A percentile compares a stretch with the other conserved stretches of the same genome.
phyloP scores from a whole-genome alignment of 2,113 vertebrate species.

The Marmota flaviventris region DNA sequence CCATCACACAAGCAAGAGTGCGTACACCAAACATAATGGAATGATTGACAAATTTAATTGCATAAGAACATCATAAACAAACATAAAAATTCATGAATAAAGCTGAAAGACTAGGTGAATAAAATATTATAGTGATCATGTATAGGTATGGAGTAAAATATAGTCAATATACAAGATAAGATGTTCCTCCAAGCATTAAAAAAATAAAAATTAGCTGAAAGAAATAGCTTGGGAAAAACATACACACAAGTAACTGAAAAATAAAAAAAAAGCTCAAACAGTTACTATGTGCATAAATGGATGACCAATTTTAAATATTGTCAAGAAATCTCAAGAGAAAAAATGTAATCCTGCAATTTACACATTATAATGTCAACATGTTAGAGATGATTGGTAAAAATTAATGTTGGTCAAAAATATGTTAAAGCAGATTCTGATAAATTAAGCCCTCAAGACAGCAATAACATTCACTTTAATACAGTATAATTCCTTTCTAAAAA shows the following conservation, averaged over 20 bases:
- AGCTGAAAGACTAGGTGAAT: not conserved
- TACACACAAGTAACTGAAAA: not conserved
- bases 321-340: not conserved
- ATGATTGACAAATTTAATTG: not conserved
- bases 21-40: not conserved
- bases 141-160: not conserved
- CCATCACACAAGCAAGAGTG: not conserved
- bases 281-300: not conserved
- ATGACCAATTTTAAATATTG: not conserved
- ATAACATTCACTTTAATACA: not conserved
- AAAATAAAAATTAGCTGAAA: not conserved
- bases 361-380: not conserved
- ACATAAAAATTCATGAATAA: not conserved
- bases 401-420: not conserved
- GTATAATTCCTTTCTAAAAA: not conserved
- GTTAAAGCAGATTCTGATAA: not conserved
- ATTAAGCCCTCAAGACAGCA: not conserved
- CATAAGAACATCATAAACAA: not conserved
- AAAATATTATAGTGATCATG: not conserved
- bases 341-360: not conserved
- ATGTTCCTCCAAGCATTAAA: not conserved
- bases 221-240: not conserved
- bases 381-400: not conserved
- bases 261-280: not conserved
- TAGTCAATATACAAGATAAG: not conserved